A percentile compares a stretch with the other conserved stretches of the same genome.
Evolutionary conservation across 2,113 vertebrate species (phyloP).

Genomic region (Pundamilia nyererei): DNA sequence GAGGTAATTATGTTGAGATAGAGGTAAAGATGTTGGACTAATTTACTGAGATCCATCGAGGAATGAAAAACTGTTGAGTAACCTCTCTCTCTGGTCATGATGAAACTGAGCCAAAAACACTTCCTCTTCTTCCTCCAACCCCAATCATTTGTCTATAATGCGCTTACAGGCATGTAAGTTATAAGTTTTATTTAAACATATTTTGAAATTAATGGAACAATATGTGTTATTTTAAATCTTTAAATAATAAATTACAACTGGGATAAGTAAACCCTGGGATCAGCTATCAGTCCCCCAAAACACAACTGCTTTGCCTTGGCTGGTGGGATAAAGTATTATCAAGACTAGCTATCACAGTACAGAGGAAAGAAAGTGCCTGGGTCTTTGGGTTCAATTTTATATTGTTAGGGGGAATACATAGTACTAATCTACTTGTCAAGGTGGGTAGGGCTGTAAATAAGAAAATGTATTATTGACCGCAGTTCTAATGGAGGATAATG

Average conservation of each 20-base stretch:
- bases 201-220: not conserved
- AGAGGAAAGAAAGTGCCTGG: not conserved
- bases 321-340: not conserved
- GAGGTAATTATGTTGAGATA: slow-evolving; percentile 34
- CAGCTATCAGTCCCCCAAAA: not conserved
- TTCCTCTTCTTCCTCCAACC: not conserved
- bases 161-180: not conserved
- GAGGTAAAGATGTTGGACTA: slow-evolving; percentile 27
- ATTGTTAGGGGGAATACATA: not conserved
- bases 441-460: not conserved
- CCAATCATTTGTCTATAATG: not conserved
- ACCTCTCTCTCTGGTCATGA: not conserved
- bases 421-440: not conserved
- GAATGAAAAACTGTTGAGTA: not conserved
- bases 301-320: not conserved
- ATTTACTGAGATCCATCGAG: slow-evolving; percentile 14
- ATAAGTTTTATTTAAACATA: not conserved
- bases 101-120: not conserved
- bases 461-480: not conserved
- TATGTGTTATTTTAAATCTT: not conserved
- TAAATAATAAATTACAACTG: not conserved
- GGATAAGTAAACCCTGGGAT: not conserved
- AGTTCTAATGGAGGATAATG: not conserved
- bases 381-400: not conserved
- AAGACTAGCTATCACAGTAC: not conserved